A percentile compares a stretch with the other conserved stretches of the same genome.
Conservation (phyloP, 2,113 vertebrate genomes). For the Neodontobutis hainanensis region DNA sequence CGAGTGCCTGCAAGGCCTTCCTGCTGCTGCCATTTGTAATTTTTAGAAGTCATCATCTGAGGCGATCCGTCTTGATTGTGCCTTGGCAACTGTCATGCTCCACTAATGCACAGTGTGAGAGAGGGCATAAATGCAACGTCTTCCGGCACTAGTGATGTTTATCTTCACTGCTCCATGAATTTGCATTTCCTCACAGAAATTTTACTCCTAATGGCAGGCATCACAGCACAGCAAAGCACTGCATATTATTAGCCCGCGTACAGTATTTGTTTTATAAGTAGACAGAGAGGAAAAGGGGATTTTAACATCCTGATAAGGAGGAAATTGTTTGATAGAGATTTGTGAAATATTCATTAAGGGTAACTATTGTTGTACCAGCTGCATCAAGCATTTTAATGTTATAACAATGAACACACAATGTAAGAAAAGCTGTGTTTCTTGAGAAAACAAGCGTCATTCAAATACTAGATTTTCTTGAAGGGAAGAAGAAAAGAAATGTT, state of each 20-base stretch:
- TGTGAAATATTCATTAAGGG: constrained; percentile 72
- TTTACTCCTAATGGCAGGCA: constrained; percentile 66
- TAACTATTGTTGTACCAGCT: constrained; percentile 68
- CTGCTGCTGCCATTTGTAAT: constrained; percentile 73
- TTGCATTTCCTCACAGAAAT: constrained; percentile 71
- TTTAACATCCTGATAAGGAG: constrained; percentile 65
- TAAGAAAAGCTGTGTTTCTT: constrained; percentile 30
- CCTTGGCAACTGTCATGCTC: constrained; percentile 72
- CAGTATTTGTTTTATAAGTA: constrained; percentile 73
- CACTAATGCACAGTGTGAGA: constrained; percentile 67
- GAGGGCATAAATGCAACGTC: constrained; percentile 67
- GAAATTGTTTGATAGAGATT: constrained; percentile 61
- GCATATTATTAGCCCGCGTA: constrained; percentile 53
- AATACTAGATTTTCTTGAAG: constrained; percentile 3
- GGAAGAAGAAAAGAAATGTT: not conserved
- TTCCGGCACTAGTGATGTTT: constrained; percentile 66
- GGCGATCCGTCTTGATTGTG: constrained; percentile 78
- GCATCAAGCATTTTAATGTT: constrained; percentile 54
- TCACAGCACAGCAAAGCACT: constrained; percentile 42
- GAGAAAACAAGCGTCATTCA: constrained; percentile 22
- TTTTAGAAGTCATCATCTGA: constrained; percentile 72
- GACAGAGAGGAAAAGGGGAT: constrained; percentile 56
- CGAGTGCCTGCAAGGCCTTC: constrained; percentile 60
- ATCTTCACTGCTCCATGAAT: constrained; percentile 69
- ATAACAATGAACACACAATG: constrained; percentile 39